Evolutionary conservation across 2,113 vertebrate species (phyloP).

Genomic region (Vireo altiloquus): DNA sequence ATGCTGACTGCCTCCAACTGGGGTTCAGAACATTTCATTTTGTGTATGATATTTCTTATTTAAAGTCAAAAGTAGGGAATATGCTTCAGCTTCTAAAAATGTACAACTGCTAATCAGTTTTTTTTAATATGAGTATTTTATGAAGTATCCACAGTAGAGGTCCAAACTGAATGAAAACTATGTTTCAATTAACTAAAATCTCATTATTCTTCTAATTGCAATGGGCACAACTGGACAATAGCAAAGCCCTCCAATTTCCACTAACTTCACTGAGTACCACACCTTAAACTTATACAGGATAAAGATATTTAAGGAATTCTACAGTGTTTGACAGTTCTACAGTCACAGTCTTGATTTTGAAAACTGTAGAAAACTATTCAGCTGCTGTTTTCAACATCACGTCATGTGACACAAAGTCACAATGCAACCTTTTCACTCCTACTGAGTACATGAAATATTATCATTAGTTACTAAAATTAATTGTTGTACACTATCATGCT

Average conservation of each 20-base stretch:
- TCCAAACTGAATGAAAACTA: not conserved
- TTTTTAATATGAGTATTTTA: not conserved
- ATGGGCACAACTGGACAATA: not conserved
- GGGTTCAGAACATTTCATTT: not conserved
- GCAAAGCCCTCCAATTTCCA: not conserved
- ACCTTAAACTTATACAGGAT: not conserved
- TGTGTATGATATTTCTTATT: not conserved
- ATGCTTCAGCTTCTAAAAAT: not conserved
- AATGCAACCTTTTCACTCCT: not conserved
- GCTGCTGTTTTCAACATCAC: not conserved
- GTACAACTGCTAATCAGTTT: not conserved
- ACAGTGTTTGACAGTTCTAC: not conserved
- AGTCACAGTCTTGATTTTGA: not conserved
- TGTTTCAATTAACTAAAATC: not conserved
- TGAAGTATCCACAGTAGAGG: not conserved
- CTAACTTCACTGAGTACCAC: not conserved
- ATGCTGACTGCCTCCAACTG: not conserved
- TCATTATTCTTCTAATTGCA: not conserved
- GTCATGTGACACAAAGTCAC: not conserved
- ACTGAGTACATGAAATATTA: not conserved
- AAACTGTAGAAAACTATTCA: not conserved
- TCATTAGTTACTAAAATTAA: not conserved
- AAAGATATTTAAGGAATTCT: not conserved
- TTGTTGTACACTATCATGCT: not conserved
- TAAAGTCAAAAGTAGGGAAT: not conserved